phyloP scores from a whole-genome alignment of 2,797 vertebrate genomes.

The Otolemur crassicaudatus region DNA sequence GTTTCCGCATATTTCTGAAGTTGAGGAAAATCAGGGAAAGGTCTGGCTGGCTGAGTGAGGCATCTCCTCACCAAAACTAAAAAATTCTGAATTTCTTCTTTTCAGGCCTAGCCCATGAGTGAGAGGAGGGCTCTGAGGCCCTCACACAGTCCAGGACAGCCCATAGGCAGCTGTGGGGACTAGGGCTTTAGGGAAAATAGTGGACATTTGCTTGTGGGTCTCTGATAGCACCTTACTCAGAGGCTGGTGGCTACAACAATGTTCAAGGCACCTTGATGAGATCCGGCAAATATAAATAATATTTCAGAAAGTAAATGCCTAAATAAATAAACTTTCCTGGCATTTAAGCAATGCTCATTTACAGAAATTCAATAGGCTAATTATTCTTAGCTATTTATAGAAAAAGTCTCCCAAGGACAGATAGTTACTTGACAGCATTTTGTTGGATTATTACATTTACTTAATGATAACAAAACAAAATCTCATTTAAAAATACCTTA shows the following conservation, averaged over 20 bases:
- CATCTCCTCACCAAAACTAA: neutral
- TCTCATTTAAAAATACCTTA: constrained; percentile 29
- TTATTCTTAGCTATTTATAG: constrained; percentile 47
- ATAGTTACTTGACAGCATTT: constrained; percentile 5
- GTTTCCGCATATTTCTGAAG: neutral
- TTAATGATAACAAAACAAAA: constrained; percentile 44
- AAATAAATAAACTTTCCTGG: neutral
- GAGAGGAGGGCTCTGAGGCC: neutral
- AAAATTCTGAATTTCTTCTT: neutral
- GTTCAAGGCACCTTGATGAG: neutral
- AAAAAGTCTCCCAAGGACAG: constrained; percentile 1
- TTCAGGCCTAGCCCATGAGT: neutral
- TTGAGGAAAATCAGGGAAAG: neutral
- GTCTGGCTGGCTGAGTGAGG: neutral
- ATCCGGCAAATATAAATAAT: neutral
- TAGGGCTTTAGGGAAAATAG: constrained; percentile 5
- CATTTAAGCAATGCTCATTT: constrained; percentile 45
- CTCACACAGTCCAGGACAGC: neutral
- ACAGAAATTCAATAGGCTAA: neutral
- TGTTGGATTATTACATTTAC: constrained; percentile 43
- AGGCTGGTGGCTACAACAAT: neutral
- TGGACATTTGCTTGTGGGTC: neutral
- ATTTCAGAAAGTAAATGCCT: constrained; percentile 1
- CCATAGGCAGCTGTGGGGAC: neutral
- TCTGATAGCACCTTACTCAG: neutral